phyloP scores from a whole-genome alignment of 2,888 invertebrate genomes.

The Stenodera caucasica region DNA sequence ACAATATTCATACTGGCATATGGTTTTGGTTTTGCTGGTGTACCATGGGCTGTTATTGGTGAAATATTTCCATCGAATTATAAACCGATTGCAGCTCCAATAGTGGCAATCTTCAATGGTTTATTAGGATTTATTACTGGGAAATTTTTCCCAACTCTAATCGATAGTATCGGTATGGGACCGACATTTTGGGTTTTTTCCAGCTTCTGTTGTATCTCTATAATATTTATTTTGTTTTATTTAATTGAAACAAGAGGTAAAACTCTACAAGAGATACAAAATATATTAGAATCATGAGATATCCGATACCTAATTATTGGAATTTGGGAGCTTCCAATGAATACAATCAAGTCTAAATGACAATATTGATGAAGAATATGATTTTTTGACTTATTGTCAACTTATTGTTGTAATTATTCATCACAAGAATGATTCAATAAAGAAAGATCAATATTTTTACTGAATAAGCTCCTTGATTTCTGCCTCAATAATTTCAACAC shows the following conservation, averaged over 20 bases:
- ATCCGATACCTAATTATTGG: too few relatives aligned
- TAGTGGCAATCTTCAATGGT: constrained; percentile 77
- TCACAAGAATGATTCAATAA: too few relatives aligned
- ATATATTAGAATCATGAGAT: constrained; percentile 58
- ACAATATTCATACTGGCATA: constrained; percentile 72
- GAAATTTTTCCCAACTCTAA: constrained; percentile 65
- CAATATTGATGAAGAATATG: too few relatives aligned
- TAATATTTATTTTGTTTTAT: constrained; percentile 71
- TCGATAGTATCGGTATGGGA: constrained; percentile 62
- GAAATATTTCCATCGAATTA: constrained; percentile 78
- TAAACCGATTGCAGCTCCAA: constrained; percentile 70
- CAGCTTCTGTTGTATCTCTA: constrained; percentile 62
- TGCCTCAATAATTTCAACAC: too few relatives aligned
- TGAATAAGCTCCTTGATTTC: too few relatives aligned
- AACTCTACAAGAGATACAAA: constrained; percentile 81
- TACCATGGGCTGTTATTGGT: constrained; percentile 78
- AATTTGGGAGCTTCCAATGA: too few relatives aligned
- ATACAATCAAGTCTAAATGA: too few relatives aligned
- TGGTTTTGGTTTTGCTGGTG: constrained; percentile 68
- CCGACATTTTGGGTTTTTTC: constrained; percentile 75
- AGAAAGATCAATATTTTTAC: too few relatives aligned
- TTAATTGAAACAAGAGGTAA: constrained; percentile 91
- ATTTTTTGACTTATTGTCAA: too few relatives aligned
- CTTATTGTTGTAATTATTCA: too few relatives aligned
- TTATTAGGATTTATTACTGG: constrained; percentile 71